phyloP scores from a whole-genome alignment of 2,888 invertebrate genomes.

The Pseudococcus jackbeardsleyi region DNA sequence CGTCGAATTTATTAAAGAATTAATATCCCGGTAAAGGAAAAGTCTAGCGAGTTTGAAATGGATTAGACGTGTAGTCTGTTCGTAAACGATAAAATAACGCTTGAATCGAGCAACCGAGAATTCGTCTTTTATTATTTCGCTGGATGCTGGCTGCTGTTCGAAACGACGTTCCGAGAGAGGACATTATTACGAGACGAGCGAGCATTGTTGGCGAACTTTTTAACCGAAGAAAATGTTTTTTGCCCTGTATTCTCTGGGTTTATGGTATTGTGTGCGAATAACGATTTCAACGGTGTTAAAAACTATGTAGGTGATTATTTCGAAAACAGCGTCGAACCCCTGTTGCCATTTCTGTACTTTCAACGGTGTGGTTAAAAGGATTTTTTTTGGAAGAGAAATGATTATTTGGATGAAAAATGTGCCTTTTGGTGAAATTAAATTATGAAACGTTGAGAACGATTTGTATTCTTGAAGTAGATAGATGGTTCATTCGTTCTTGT shows the following conservation, averaged over 20 bases:
- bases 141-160: not conserved
- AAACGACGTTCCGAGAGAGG: not conserved
- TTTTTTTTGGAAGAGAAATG: no score
- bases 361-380: no score
- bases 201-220: conserved; percentile 6
- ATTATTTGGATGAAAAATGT: no score
- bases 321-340: no score
- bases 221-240: not conserved
- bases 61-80: conserved; percentile 15
- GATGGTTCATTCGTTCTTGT: no score
- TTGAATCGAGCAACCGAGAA: not conserved
- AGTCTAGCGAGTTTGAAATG: conserved; percentile 28
- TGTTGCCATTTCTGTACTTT: no score
- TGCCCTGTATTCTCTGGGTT: not conserved
- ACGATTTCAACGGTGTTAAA: not conserved
- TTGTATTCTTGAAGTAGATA: no score
- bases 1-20: conserved; percentile 43
- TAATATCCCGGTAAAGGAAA: conserved; percentile 28
- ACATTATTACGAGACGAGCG: not conserved
- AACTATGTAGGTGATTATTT: not conserved
- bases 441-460: no score
- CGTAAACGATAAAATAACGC: conserved; percentile 11
- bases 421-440: no score
- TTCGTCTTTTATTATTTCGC: conserved; percentile 32
- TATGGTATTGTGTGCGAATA: not conserved